These are phyloP conservation scores for Diglossa cyanea DNA, from an alignment of 2,797 vertebrate species.

Conservation along the genomic window DNA sequence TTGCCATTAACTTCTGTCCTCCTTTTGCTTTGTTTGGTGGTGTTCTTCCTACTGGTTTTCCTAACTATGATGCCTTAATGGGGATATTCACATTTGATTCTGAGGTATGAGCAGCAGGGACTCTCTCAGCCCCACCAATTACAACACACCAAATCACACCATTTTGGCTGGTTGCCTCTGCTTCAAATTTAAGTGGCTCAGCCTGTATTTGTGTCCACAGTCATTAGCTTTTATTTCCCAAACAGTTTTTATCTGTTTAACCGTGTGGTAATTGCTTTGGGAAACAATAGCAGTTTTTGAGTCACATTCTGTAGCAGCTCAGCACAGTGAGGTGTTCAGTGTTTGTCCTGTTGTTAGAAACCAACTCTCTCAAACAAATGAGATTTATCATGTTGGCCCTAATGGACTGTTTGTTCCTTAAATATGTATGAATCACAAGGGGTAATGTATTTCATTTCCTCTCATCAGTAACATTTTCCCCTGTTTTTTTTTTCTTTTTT, in stretches of 20 bases:
- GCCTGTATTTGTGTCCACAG: background rate
- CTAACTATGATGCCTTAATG: background rate
- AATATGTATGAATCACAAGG: background rate
- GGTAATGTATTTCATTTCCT: background rate
- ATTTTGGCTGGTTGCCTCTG: background rate
- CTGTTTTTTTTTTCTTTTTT: background rate
- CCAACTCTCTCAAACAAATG: background rate
- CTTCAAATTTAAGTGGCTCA: background rate
- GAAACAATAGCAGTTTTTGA: background rate
- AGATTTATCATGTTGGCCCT: background rate
- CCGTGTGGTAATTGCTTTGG: conserved; percentile 9
- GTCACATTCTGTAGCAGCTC: background rate
- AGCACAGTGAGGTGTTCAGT: background rate
- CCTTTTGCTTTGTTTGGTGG: background rate
- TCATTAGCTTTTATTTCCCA: conserved; percentile 26
- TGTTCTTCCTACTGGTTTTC: background rate
- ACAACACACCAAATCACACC: background rate
- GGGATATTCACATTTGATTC: background rate
- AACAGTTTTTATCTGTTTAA: conserved; percentile 45
- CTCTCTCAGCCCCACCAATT: background rate
- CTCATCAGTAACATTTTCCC: background rate
- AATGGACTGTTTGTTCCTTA: background rate
- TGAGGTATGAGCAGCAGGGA: background rate
- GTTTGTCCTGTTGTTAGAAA: conserved; percentile 20
- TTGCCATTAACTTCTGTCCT: background rate